Percentiles rank a stretch among this genome's conserved stretches.
These are phyloP conservation scores for Muscicapa comitata DNA, from an alignment of 2,797 vertebrate species.

Conservation along the genomic window DNA sequence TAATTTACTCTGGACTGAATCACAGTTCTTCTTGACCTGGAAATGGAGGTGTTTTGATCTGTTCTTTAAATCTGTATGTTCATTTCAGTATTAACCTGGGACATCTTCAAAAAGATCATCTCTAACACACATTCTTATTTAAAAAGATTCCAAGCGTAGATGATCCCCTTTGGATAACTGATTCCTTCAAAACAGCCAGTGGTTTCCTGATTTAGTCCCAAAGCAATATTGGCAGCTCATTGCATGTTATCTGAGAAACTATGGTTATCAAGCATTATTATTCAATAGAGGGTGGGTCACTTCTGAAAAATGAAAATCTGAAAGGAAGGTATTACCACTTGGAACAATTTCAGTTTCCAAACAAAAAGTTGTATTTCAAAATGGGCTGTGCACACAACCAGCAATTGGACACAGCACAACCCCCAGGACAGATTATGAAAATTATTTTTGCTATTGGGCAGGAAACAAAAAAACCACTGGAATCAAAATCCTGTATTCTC, in stretches of 20 bases:
- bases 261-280: conserved; percentile 13
- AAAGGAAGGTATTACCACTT: conserved; percentile 20
- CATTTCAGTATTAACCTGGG: neutral
- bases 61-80: neutral
- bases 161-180: neutral
- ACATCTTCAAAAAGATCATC: neutral
- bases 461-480: neutral
- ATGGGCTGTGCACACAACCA: neutral
- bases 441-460: neutral
- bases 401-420: neutral
- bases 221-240: neutral
- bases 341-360: conserved; percentile 1
- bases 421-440: neutral
- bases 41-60: neutral
- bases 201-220: neutral
- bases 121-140: neutral
- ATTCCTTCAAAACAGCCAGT: neutral
- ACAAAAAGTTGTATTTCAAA: conserved; percentile 15
- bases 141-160: neutral
- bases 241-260: conserved; percentile 8
- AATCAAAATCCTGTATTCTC: neutral
- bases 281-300: conserved; percentile 19
- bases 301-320: neutral
- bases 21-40: neutral
- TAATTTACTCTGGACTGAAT: neutral